Evolutionary conservation across 35 echinoderm and acorn worm genomes (phyloP).

Genomic region (Heliocidaris erythrogramma): DNA sequence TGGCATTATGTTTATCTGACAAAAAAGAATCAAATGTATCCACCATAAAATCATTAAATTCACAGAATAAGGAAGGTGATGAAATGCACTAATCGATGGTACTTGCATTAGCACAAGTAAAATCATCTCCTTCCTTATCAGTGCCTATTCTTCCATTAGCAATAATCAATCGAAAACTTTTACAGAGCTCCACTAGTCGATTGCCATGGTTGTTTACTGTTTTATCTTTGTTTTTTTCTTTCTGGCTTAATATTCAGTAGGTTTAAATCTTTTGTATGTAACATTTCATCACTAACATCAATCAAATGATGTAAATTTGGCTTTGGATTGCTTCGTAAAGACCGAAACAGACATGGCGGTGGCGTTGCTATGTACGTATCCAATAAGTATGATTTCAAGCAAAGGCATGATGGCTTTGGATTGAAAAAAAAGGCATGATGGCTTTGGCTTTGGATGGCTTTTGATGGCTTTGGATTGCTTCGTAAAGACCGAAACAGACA

Average conservation of each 20-base stretch:
- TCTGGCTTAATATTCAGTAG: background rate
- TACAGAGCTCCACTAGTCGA: background rate
- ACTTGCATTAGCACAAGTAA: background rate
- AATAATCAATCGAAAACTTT: background rate
- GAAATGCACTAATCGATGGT: background rate
- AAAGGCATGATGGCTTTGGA: too few relatives aligned
- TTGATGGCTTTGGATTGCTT: too few relatives aligned
- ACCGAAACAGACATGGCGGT: too few relatives aligned
- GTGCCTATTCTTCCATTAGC: background rate
- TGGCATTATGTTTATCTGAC: slow-evolving; percentile 7
- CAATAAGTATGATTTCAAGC: too few relatives aligned
- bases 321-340: too few relatives aligned
- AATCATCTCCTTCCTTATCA: background rate
- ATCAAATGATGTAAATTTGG: background rate
- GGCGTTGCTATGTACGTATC: too few relatives aligned
- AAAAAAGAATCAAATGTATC: background rate
- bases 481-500: too few relatives aligned
- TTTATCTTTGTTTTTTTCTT: background rate
- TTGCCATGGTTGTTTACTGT: background rate
- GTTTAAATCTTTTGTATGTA: background rate
- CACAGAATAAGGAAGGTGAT: background rate
- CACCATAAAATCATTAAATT: background rate
- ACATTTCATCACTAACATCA: background rate
- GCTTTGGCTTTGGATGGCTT: too few relatives aligned
- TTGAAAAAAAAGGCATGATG: too few relatives aligned